Evolutionary conservation across 1,140 invertebrate genomes (phyloP), one percentile per base, ranked within the genome.

Genomic region (Cyphomyrmex costatus): DNA sequence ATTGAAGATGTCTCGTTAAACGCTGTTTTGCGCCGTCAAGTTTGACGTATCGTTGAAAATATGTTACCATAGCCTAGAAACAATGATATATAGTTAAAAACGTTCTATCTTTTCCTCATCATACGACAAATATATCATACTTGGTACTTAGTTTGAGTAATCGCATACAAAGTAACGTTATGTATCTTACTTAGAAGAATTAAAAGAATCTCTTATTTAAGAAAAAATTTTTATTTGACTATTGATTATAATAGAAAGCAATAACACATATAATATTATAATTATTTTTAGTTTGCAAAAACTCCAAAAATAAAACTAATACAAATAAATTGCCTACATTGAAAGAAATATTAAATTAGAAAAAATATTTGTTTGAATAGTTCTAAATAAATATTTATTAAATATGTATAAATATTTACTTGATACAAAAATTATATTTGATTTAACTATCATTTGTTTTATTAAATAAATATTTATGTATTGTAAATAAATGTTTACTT

Each of bases 21-120:
- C 21, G 33, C 4, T 12, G 24, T 5, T 6, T 14, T n/a, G 21
- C 24, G 36, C 12, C 24, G n/a, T 30, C 58, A 46, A 19, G n/a
- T 4, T 33, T 21, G 21, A 42, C 33, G 21, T 76, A 36, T 74
- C n/a, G 74, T 60, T 7, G 56, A 42, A 42, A 16, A 27, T 33
- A 10, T 21, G 7, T 63, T 30, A n/a, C 12, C 24, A 14, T 8
- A 63, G 53, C 8, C 53, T 36, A 21, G 10, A 61, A 77, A 42
- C 7, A 42, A 21, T 6, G 21, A 42, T 19, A 42, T 14, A 2
- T 21, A 12, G 6, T 33, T 73, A 56, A 6, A 74, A 33, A 36
- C 58, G 14, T 74, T 60, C n/a, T 58, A 60, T 74, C n/a, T 74
- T 14, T 74, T 58, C 58, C 7, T 33, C n/a, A n/a, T 56, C 14